Percentiles rank a stretch among this genome's conserved stretches.
Conservation (phyloP, 2,888 invertebrate species). For the Pinctada fucata region DNA sequence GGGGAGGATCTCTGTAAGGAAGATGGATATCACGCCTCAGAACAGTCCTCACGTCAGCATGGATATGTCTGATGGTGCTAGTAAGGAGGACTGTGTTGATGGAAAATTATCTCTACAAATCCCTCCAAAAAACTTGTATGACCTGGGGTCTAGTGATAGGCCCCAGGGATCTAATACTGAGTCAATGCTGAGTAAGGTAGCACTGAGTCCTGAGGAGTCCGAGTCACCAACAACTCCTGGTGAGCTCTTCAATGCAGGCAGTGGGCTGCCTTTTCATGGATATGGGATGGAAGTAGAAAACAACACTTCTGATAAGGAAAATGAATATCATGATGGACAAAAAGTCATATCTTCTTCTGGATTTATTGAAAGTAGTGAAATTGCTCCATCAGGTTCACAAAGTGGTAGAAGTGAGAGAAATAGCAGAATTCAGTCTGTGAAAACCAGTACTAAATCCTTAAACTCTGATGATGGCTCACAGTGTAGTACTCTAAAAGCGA, state of each 20-base stretch:
- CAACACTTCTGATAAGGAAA: conserved; percentile 69
- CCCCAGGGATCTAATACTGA: conserved; percentile 36
- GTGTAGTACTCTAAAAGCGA: conserved; percentile 48
- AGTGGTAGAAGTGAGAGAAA: conserved; percentile 6
- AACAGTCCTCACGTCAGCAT: conserved; percentile 43
- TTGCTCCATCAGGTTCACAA: conserved; percentile 8
- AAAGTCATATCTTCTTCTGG: conserved; percentile 6
- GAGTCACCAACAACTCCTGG: conserved; percentile 57
- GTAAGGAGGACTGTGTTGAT: conserved; percentile 23
- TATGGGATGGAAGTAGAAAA: conserved; percentile 51
- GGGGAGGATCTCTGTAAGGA: conserved; percentile 61
- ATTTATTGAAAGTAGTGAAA: conserved; percentile 9
- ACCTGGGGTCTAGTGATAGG: conserved; percentile 35
- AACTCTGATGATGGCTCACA: conserved; percentile 44
- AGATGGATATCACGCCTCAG: conserved; percentile 56
- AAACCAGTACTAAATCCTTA: background rate
- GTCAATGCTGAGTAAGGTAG: conserved; percentile 60
- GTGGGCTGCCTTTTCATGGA: conserved; percentile 57
- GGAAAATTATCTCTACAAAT: conserved; percentile 3
- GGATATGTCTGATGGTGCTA: conserved; percentile 12
- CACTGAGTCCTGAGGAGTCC: conserved; percentile 59
- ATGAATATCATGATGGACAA: conserved; percentile 46
- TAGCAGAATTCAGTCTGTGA: conserved; percentile 7
- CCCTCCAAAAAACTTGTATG: conserved; percentile 34
- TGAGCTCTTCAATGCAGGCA: conserved; percentile 30